A percentile compares a stretch with the other conserved stretches of the same genome.
Conservation (phyloP, 2,888 invertebrate species). For the Minunthozetes semirufus region DNA sequence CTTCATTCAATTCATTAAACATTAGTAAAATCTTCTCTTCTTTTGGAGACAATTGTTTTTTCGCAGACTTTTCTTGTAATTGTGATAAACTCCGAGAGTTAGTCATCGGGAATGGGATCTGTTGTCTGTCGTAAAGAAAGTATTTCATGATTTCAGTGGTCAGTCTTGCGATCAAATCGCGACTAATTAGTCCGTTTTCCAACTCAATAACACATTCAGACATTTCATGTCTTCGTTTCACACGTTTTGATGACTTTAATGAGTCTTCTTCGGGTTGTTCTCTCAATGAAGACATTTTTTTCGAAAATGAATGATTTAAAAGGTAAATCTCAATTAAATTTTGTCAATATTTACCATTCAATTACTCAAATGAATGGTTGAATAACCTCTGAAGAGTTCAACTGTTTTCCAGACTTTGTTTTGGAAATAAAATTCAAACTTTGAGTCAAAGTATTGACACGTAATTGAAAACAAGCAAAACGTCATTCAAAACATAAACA, state of each 20-base stretch:
- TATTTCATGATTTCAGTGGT: conserved; percentile 1
- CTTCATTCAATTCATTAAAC: not conserved
- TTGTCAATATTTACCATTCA: too few relatives aligned
- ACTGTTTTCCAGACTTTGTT: too few relatives aligned
- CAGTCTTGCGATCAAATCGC: not conserved
- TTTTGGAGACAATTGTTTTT: not conserved
- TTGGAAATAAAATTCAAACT: not conserved
- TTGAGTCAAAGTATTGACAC: not conserved
- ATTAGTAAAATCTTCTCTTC: not conserved
- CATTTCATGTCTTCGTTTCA: not conserved
- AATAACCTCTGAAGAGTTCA: too few relatives aligned
- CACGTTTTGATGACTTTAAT: not conserved
- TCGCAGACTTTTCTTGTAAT: not conserved
- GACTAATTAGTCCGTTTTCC: not conserved
- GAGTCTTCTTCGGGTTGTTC: not conserved
- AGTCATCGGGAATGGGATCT: conserved; percentile 12
- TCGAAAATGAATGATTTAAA: not conserved
- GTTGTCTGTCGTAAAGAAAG: conserved; percentile 25
- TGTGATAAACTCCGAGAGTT: not conserved
- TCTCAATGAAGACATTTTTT: not conserved
- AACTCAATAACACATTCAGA: conserved; percentile 2
- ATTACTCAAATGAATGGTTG: too few relatives aligned
- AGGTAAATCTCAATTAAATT: too few relatives aligned
- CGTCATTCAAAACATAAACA: not conserved
- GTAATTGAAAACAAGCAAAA: too few relatives aligned